These are phyloP conservation scores for Maccullochella peelii DNA, from an alignment of 2,113 vertebrate genomes.

Conservation along the genomic window DNA sequence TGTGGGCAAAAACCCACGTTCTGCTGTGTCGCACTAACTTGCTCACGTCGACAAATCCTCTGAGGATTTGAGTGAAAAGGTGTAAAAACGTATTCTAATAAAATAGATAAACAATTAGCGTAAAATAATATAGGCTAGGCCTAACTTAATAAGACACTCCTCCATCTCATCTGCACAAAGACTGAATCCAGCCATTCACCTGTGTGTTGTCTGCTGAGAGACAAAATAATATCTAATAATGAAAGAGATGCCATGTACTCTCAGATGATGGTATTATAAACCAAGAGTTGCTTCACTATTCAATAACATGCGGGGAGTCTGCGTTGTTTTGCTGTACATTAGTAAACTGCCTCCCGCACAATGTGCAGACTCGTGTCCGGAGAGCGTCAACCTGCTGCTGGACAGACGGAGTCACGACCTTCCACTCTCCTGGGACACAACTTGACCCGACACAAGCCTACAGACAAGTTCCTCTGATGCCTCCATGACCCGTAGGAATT, in stretches of 20 bases:
- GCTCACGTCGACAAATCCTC: background rate
- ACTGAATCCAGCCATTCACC: background rate
- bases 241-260: background rate
- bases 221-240: background rate
- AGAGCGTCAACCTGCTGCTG: conserved; percentile 28
- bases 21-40: background rate
- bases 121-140: background rate
- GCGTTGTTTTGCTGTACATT: background rate
- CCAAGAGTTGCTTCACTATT: conserved; percentile 2
- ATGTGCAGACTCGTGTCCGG: conserved; percentile 17
- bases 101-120: background rate
- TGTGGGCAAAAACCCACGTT: background rate
- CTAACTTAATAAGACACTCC: background rate
- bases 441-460: conserved; percentile 66
- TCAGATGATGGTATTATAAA: background rate
- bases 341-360: conserved; percentile 13
- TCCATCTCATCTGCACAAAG: background rate
- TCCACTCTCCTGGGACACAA: conserved; percentile 55
- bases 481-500: background rate
- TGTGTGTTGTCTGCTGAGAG: no score
- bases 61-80: background rate
- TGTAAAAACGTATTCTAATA: background rate
- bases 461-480: conserved; percentile 42
- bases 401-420: conserved; percentile 66
- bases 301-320: background rate